Base-by-base conservation (phyloP, 1,140 invertebrate genomes). In the Popillia japonica region DNA sequence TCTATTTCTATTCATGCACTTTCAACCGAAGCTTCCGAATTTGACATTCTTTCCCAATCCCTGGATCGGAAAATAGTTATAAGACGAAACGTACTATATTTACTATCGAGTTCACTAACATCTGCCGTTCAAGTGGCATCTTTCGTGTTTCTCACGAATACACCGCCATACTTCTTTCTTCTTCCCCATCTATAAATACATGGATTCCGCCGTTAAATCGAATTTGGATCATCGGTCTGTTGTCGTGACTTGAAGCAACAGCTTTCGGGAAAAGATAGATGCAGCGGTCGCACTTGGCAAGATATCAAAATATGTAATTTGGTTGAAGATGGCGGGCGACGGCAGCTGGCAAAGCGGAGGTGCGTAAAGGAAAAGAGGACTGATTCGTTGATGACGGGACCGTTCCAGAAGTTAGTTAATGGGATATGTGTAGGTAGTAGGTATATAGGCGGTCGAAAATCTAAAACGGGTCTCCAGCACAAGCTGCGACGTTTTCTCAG, bases 261-360 rank as follows among this genome's bases (percentile, higher is more conserved):
- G 44, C 44, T 48, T 48, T 48, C 44, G 11, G 44, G 44, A 48
- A 48, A 48, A 48, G 44, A 48, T 14, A 48, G 17, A 48, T 48
- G 17, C 44, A n/a, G 17, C n/a, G n/a, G n/a, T n/a, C 11, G 17
- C 44, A 48, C 44, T 48, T 48, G 44, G 44, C 44, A 48, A 48
- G 44, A 48, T 48, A 48, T 48, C 44, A 48, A 48, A 48, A 48
- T 48, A 48, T 48, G 44, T 48, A 48, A n/a, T 48, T 48, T 48
- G 44, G 44, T 48, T n/a, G 44, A 10, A 48, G 44, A 14, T n/a
- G 44, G 44, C 44, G 44, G n/a, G n/a, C n/a, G n/a, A n/a, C 44
- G 44, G 44, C 44, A 48, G 44, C 44, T 48, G 44, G 44, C 44
- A 48, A 48, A 48, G 44, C 17, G 44, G 44, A 48, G 44, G 44